These are phyloP conservation scores for Tyrophagus putrescentiae DNA, from an alignment of 1,140 invertebrate genomes.

Conservation along the genomic window DNA sequence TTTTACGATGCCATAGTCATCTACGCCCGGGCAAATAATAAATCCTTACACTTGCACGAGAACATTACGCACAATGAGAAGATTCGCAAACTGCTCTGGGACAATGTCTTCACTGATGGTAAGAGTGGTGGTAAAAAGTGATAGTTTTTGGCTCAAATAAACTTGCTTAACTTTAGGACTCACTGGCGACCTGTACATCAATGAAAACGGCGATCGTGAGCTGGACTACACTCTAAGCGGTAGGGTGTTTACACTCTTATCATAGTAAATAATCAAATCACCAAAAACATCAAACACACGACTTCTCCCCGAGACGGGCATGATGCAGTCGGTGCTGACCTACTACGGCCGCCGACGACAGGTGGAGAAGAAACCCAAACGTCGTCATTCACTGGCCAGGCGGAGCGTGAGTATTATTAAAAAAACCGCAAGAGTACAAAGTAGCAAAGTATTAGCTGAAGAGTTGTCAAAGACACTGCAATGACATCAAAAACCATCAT, in stretches of 20 bases:
- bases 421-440: too few relatives aligned
- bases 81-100: constrained; percentile 74
- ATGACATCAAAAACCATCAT: too few relatives aligned
- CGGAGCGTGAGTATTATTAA: too few relatives aligned
- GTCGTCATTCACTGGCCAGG: constrained; percentile 32
- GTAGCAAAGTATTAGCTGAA: too few relatives aligned
- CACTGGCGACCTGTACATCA: constrained; percentile 32
- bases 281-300: too few relatives aligned
- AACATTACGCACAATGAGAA: constrained; percentile 56
- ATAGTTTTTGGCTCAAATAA: constrained; percentile 10
- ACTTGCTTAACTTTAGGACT: too few relatives aligned
- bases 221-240: constrained; percentile 56
- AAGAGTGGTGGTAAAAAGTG: constrained; percentile 19
- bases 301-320: constrained; percentile 65
- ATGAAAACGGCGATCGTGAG: constrained; percentile 66
- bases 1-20: constrained; percentile 87
- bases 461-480: too few relatives aligned
- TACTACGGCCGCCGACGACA: constrained; percentile 20
- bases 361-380: constrained; percentile 19
- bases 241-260: too few relatives aligned
- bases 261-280: too few relatives aligned
- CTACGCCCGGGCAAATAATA: constrained; percentile 78
- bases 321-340: constrained; percentile 36
- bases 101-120: constrained; percentile 65
- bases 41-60: constrained; percentile 57